Conservation (phyloP, 2,113 vertebrate species). For the Solea senegalensis region DNA sequence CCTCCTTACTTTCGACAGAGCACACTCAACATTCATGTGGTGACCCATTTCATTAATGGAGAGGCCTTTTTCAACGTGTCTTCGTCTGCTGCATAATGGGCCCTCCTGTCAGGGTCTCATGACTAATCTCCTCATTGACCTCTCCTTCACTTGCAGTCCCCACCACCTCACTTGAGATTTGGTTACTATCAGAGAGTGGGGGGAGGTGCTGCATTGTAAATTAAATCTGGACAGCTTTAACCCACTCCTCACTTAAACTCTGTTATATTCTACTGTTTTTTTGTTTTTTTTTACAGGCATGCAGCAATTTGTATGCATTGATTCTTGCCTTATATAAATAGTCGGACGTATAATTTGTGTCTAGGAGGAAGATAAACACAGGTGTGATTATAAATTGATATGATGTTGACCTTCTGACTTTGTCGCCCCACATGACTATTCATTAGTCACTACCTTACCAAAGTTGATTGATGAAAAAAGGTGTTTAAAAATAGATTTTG, state of each 20-base stretch:
- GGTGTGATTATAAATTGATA: background rate
- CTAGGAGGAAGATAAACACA: background rate
- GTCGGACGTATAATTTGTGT: background rate
- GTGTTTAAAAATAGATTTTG: too few relatives aligned
- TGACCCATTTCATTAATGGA: slow-evolving; percentile 80
- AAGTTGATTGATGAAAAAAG: too few relatives aligned
- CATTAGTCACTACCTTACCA: too few relatives aligned
- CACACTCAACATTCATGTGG: slow-evolving; percentile 77
- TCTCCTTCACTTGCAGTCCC: slow-evolving; percentile 62
- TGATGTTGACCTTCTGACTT: background rate
- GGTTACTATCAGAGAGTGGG: slow-evolving; percentile 12
- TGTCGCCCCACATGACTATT: too few relatives aligned
- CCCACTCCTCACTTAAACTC: background rate
- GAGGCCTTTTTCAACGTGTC: slow-evolving; percentile 48
- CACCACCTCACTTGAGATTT: slow-evolving; percentile 34
- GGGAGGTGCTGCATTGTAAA: slow-evolving; percentile 3
- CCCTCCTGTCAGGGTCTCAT: slow-evolving; percentile 69
- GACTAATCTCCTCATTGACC: slow-evolving; percentile 80
- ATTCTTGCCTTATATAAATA: too few relatives aligned
- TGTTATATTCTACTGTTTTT: background rate
- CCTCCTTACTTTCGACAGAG: slow-evolving; percentile 36
- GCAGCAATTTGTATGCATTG: too few relatives aligned
- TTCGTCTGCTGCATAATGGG: slow-evolving; percentile 56
- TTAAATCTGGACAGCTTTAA: background rate
- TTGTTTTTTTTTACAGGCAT: too few relatives aligned